Base-by-base conservation (phyloP, 2,797 vertebrate genomes). In the Vultur gryphus region DNA sequence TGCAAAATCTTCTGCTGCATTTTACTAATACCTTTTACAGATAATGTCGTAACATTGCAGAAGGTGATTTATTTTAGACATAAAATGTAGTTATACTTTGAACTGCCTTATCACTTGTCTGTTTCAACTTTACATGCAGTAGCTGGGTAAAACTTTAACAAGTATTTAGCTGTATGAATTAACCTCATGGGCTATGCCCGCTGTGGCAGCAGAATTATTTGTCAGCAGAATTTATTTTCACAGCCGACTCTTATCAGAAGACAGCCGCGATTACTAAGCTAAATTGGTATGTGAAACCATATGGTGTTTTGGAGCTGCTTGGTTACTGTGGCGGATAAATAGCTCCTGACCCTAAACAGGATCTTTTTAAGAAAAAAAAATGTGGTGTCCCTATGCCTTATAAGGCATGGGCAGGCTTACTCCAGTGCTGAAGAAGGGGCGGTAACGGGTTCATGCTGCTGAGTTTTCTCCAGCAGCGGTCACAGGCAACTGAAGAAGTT, bases 381-480 rank as follows among this genome's bases (percentile, higher is more conserved):
- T 65, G 33, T n/a, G 1, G 57, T 84, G 75, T 84, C 84, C 87
- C 39, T 78, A 37, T 95, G 94, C 97, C 97, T 96, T 98, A 97
- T 98, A 97, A 97, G 97, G 97, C 97, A 80, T 94, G 94, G 91
- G 91, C 92, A 82, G 94, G 87, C 90, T 95, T 69, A 73, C 61
- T 76, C 81, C 77, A 83, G 89, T 3, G 24, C 33, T 80, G 87
- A 64, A 97, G 87, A 64, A 97, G 96, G 96, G 96, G 95, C 87
- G 78, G 89, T 84, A 89, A 77, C 57, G 65, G 39, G 72, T 83
- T 92, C 33, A 21, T 7, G 86, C 71, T 80, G 93, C 76, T 35
- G 93, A 69, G 55, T n/a, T 23, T 31, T 33, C 48, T 81, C 54
- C 20, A 6, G 84, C 84, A 67, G 90, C 46, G 8, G 58, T 77